Evolutionary conservation across 2,888 invertebrate genomes (phyloP).

Genomic region (Himalopsyche anomala): DNA sequence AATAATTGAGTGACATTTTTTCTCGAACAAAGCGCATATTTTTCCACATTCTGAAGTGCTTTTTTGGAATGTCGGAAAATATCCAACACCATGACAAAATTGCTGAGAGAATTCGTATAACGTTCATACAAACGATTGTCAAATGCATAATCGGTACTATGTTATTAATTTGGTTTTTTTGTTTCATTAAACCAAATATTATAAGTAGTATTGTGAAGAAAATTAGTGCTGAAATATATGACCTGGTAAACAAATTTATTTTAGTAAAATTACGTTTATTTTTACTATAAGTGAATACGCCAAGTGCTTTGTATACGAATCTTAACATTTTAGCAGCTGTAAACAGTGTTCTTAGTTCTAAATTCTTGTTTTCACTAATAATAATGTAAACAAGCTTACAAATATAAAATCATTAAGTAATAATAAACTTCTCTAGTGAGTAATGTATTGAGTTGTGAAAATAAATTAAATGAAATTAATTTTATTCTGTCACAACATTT

Average conservation of each 20-base stretch:
- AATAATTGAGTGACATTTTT: not conserved
- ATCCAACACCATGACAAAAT: not conserved
- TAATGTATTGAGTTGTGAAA: no score
- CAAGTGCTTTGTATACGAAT: not conserved
- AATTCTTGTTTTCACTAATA: no score
- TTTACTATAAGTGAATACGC: not conserved
- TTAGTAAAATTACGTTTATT: not conserved
- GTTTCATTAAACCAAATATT: not conserved
- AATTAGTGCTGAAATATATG: not conserved
- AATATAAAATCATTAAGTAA: no score
- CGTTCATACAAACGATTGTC: not conserved
- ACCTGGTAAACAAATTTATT: not conserved
- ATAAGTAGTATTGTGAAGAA: not conserved
- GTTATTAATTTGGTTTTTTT: not conserved
- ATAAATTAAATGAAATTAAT: no score
- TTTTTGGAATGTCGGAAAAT: not conserved
- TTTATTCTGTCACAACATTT: no score
- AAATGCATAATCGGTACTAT: not conserved
- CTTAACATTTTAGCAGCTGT: not conserved
- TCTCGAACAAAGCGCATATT: not conserved
- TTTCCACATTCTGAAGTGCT: not conserved
- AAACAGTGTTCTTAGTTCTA: no score
- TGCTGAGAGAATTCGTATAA: not conserved
- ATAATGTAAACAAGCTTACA: no score
- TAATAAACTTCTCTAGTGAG: no score